Base-by-base conservation (phyloP, 2,113 vertebrate genomes). In the Odontophorus gujanensis region DNA sequence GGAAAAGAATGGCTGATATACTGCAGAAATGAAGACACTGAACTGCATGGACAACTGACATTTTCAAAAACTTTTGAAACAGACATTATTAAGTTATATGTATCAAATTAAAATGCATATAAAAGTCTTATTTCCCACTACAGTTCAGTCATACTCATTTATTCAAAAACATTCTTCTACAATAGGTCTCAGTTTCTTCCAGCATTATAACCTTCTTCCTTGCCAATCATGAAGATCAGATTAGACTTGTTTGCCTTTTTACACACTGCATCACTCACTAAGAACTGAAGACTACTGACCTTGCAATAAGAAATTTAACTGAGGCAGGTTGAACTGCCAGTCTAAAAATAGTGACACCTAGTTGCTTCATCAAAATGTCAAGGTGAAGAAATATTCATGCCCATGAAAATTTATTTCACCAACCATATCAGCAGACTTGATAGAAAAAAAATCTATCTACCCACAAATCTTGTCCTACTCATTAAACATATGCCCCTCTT, bases 301-400 rank as follows among this genome's bases (percentile, higher is more conserved):
- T 48, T 45, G 57, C 61, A 90, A 90, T 94, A 91, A 88, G 90
- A 94, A 93, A 92, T 67, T 32, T 47, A 72, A 53, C 69, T 22
- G 73, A 86, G 19, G 57, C 57, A 71, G 18, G 61, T 75, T 83
- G 82, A 53, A 80, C 8, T 47, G 30, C 63, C 91, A 85, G 0
- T 43, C 51, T 75, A 47, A 91, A 77, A 71, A 28, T 25, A 92
- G 32, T 48, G 30, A 87, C n/a, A 47, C 14, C 63, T 47, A 36
- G 43, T 80, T 95, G 65, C 68, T 75, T 48, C 77, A 91, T 65
- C 80, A 88, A 81, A 85, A 79, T 30, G 5, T 43, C 63, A 78
- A 40, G 67, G 14, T 72, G n/a, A 81, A 91, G 34, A 85, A 73
- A 71, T 3, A 3, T 59, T 67, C 57, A 69, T 0, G 1, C 71